A percentile compares a stretch with the other conserved stretches of the same genome.
Conservation (phyloP, 2,888 invertebrate genomes). For the Drosophila cognata region DNA sequence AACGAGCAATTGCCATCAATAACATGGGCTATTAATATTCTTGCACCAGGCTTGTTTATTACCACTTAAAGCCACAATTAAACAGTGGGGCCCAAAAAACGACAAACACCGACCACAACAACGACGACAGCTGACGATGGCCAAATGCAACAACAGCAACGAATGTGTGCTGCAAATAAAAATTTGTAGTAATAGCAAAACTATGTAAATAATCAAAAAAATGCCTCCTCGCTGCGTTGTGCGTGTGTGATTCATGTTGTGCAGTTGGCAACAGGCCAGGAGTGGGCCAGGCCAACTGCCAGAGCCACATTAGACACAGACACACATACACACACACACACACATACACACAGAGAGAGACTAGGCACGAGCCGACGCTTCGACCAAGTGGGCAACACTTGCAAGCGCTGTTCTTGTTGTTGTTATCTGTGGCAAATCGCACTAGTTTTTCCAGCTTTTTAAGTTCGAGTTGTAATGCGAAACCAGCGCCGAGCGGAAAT, state of each 20-base stretch:
- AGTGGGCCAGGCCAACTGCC: constrained; percentile 64
- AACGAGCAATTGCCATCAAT: constrained; percentile 83
- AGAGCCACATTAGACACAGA: constrained; percentile 9
- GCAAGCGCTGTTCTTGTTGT: constrained; percentile 32
- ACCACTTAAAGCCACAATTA: constrained; percentile 79
- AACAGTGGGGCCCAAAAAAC: constrained; percentile 67
- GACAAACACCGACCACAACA: constrained; percentile 37
- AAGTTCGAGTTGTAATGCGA: constrained; percentile 72
- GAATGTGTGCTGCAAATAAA: constrained; percentile 71
- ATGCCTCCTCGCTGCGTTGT: constrained; percentile 63
- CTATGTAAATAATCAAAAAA: constrained; percentile 80
- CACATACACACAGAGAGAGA: constrained; percentile 1
- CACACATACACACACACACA: constrained; percentile 19
- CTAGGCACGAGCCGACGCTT: constrained; percentile 67
- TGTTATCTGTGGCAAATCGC: constrained; percentile 64
- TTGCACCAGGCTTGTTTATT: constrained; percentile 74
- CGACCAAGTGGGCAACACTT: constrained; percentile 72
- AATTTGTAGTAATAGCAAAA: constrained; percentile 81
- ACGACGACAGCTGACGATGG: constrained; percentile 47
- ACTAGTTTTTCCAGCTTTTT: constrained; percentile 75
- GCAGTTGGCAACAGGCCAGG: constrained; percentile 58
- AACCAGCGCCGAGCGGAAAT: constrained; percentile 79
- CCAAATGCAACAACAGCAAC: constrained; percentile 27
- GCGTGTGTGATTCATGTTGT: constrained; percentile 78
- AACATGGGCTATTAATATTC: constrained; percentile 81